Conservation (phyloP, 1,140 invertebrate species). For the Trissolcus basalis region DNA sequence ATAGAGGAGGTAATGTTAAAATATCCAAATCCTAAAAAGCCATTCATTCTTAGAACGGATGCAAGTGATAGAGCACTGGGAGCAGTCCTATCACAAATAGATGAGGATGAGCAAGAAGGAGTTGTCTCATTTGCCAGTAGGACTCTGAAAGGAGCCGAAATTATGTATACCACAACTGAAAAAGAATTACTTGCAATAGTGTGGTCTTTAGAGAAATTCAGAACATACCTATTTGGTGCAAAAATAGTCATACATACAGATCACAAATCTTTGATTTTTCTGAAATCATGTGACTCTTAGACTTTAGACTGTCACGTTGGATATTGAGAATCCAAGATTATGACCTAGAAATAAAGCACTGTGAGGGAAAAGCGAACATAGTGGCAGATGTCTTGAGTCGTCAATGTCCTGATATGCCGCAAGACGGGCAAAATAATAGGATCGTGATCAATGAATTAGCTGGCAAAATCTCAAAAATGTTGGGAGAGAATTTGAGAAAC, state of each 20-base stretch:
- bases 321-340: constrained; percentile 24
- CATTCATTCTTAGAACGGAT: not conserved
- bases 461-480: not conserved
- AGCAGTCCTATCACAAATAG: constrained; percentile 1
- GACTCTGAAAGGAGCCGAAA: constrained; percentile 54
- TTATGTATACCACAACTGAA: constrained; percentile 67
- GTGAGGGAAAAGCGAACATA: not conserved
- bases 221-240: constrained; percentile 28
- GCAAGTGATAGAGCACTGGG: not conserved
- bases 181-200: constrained; percentile 72
- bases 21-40: not conserved
- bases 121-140: constrained; percentile 67
- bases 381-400: not conserved
- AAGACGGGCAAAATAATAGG: no score
- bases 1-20: constrained; percentile 68
- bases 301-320: not conserved
- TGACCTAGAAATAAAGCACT: constrained; percentile 3
- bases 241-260: no score
- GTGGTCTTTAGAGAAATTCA: constrained; percentile 68
- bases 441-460: no score
- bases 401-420: not conserved
- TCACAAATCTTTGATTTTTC: constrained; percentile 36
- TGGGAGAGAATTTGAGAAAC: not conserved
- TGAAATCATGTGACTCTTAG: constrained; percentile 17
- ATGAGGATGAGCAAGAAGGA: not conserved